phyloP scores from a whole-genome alignment of 2,113 vertebrate genomes.

The Dicentrarchus labrax region DNA sequence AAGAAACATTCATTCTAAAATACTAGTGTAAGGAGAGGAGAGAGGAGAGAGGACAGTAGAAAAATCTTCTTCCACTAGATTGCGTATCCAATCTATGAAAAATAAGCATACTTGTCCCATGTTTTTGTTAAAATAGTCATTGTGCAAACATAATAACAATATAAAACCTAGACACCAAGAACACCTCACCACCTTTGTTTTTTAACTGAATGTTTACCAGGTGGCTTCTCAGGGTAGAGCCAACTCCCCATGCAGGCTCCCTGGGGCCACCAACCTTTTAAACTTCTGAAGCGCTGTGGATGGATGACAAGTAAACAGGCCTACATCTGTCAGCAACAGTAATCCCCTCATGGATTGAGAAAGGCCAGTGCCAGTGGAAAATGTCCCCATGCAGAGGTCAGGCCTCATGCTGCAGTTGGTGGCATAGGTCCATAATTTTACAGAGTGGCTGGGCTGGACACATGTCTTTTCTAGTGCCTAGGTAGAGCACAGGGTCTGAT shows the following conservation, averaged over 20 bases:
- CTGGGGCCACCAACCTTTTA: slow-evolving; percentile 48
- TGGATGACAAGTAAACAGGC: slow-evolving; percentile 43
- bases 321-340: slow-evolving; percentile 59
- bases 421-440: neutral
- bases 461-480: neutral
- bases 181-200: slow-evolving; percentile 25
- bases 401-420: neutral
- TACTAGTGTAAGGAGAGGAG: neutral
- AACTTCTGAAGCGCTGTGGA: slow-evolving; percentile 39
- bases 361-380: slow-evolving; percentile 50
- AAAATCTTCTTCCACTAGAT: neutral
- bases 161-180: neutral
- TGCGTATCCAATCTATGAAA: neutral
- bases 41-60: neutral
- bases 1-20: neutral
- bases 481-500: neutral
- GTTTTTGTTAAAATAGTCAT: neutral
- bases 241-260: slow-evolving; percentile 39
- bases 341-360: slow-evolving; percentile 40
- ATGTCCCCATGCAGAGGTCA: slow-evolving; percentile 39
- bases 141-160: too few relatives aligned
- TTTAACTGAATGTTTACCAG: slow-evolving; percentile 43
- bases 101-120: neutral
- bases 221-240: slow-evolving; percentile 23
- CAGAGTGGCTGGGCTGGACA: neutral